Base-by-base conservation (phyloP, 2,888 invertebrate genomes). In the Phortica okadai region DNA sequence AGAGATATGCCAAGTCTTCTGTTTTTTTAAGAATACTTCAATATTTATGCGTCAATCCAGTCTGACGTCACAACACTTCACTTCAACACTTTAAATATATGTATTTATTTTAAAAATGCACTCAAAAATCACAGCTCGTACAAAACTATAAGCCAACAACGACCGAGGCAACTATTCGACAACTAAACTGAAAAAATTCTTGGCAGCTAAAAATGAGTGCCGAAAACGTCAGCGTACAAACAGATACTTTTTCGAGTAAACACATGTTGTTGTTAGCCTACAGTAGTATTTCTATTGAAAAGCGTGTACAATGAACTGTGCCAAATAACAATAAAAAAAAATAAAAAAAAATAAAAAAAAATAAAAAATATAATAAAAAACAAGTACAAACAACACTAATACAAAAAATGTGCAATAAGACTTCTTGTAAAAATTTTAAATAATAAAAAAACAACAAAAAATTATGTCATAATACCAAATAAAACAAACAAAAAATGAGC, bases 261-360 rank as follows among this genome's bases (percentile, higher is more conserved):
- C 8, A 25, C 33, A 14, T 66, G 41, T n/a, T 11, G 21, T 50
- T n/a, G 67, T 14, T 67, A 45, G 69, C 69, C 14, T 33, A 59
- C n/a, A 59, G 7, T 54, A 77, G 69, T 14, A 21, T 42, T 16
- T 58, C 33, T 73, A 41, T 58, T 56, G 66, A 41, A 11, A 11
- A 11, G 78, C 80, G 82, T 84, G 85, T 86, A 85, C 85, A 85
- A 85, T 85, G 85, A 88, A 85, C 85, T 88, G 82, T 88, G 88
- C 82, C 81, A 85, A 85, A 85, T 33, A 74, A 67, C 74, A 75
- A 76, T 45, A 67, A 77, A 44, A 64, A 75, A 76, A 44, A 77
- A 76, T 33, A 72, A 77, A 81, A 64, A 66, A 50, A 21, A 45
- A 70, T 21, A 25, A 74, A 25, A 21, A 11, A 73, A 73, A n/a